Base-by-base conservation (phyloP, 2,888 invertebrate species). In the Xanthostigma xanthostigma region DNA sequence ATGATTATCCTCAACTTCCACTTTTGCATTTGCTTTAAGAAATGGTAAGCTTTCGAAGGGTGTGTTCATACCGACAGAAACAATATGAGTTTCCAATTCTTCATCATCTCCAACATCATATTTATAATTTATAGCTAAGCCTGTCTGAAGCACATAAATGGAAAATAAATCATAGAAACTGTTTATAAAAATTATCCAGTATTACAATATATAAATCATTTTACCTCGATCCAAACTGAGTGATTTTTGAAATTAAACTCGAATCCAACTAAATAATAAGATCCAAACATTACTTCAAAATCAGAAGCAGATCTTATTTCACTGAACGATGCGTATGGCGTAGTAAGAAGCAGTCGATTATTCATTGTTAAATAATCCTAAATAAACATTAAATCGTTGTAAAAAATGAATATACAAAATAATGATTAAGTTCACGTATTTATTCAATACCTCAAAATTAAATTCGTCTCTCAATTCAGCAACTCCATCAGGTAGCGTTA, bases 391-490 rank as follows among this genome's bases (percentile, higher is more conserved):
- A 13, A 39, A 39, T 9, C 11, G 8, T 10, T 8, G n/a, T 17
- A 5, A 47, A 48, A 44, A 12, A 43, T 35, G 34, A 45, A 42
- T n/a, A 47, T 14, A 42, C 11, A 37, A 13, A n/a, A n/a, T n/a
- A n/a, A 38, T 45, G 6, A 27, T 6, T 6, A 6, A 27, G 6
- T 3, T 27, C 27, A 6, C 27, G 27, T 27, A 27, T 27, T 27
- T 27, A 27, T 42, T 36, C 36, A 50, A 45, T 41, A 41, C 36
- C 43, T 34, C 36, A 48, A 12, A 69, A 51, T 69, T 69, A 9
- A 81, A 71, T 51, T 70, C 70, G 60, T 82, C 74, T 50, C 72
- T 68, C 43, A 81, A 58, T 14, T 72, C 66, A 1, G 79, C 68
- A 13, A 64, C 65, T 41, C 79, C 78, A 46, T 69, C 67, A 1